A percentile compares a stretch with the other conserved stretches of the same genome.
Evolutionary conservation across 2,888 invertebrate species (phyloP).

Genomic region (Ormia ochracea): DNA sequence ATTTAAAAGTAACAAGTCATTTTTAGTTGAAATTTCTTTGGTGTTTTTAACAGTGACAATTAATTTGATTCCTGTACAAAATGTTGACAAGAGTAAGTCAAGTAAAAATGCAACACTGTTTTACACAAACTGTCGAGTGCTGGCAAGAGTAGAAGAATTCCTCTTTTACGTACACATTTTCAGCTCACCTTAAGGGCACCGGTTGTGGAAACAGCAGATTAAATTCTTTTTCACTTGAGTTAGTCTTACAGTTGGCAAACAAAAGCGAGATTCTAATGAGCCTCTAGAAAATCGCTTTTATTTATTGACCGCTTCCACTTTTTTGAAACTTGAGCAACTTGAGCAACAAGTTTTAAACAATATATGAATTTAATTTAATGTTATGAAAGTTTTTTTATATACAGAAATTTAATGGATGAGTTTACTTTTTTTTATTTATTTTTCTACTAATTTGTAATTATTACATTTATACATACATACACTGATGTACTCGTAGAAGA

Average conservation of each 20-base stretch:
- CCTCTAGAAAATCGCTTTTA: slow-evolving; percentile 63
- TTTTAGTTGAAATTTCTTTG: slow-evolving; percentile 32
- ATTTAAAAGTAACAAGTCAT: slow-evolving; percentile 22
- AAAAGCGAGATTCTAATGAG: slow-evolving; percentile 64
- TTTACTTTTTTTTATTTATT: slow-evolving; percentile 11
- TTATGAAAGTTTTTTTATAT: neutral
- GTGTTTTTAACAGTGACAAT: slow-evolving; percentile 35
- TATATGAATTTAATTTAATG: neutral
- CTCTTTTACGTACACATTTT: no score
- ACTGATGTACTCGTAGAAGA: slow-evolving; percentile 49
- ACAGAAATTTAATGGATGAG: neutral
- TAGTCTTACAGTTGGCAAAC: slow-evolving; percentile 44
- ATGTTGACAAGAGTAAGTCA: slow-evolving; percentile 29
- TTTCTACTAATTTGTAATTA: slow-evolving; percentile 1
- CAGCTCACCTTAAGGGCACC: no score
- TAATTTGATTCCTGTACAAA: slow-evolving; percentile 5
- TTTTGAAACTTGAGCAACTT: no score
- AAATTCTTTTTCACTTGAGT: slow-evolving; percentile 53
- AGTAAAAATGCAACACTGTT: slow-evolving; percentile 12
- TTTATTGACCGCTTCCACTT: slow-evolving; percentile 3
- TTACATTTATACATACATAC: slow-evolving; percentile 64
- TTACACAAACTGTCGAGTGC: no score
- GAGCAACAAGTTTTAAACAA: neutral
- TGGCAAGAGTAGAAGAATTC: no score
- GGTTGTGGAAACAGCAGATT: no score